Evolutionary conservation across 2,797 vertebrate genomes (phyloP).

Genomic region (Micromesistius poutassou): DNA sequence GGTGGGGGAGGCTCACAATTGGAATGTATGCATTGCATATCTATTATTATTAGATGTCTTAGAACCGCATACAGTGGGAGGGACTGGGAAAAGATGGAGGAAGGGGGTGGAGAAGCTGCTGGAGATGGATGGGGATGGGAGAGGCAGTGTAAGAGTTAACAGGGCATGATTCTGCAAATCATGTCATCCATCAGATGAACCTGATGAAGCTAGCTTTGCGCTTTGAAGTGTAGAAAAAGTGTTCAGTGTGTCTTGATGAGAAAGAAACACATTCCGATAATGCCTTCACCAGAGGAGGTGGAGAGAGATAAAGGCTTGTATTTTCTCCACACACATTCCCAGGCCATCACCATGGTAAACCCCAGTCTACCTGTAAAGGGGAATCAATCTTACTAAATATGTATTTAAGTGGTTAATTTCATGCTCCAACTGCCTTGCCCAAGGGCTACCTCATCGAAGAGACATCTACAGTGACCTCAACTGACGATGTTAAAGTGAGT

Average conservation of each 20-base stretch:
- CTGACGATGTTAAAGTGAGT: neutral
- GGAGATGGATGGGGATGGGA: neutral
- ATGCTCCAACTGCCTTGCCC: neutral
- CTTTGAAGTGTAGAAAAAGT: neutral
- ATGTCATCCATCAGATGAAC: slow-evolving; percentile 3
- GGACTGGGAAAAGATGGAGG: neutral
- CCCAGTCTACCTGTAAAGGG: neutral
- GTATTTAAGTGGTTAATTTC: neutral
- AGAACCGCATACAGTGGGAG: neutral
- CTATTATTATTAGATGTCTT: neutral
- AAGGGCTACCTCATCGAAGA: neutral
- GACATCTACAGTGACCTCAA: neutral
- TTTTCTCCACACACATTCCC: neutral
- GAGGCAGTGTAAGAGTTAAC: neutral
- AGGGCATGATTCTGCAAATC: neutral
- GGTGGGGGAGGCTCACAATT: no score
- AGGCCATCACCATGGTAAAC: neutral
- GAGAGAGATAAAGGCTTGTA: neutral
- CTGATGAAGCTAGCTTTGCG: slow-evolving; percentile 1
- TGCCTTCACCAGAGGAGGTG: neutral
- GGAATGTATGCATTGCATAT: neutral
- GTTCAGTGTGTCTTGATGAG: neutral
- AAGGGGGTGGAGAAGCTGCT: neutral
- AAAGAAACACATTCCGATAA: neutral
- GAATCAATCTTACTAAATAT: neutral